Evolutionary conservation across 2,888 invertebrate species (phyloP).

Genomic region (Fissipunctia ypsillon): DNA sequence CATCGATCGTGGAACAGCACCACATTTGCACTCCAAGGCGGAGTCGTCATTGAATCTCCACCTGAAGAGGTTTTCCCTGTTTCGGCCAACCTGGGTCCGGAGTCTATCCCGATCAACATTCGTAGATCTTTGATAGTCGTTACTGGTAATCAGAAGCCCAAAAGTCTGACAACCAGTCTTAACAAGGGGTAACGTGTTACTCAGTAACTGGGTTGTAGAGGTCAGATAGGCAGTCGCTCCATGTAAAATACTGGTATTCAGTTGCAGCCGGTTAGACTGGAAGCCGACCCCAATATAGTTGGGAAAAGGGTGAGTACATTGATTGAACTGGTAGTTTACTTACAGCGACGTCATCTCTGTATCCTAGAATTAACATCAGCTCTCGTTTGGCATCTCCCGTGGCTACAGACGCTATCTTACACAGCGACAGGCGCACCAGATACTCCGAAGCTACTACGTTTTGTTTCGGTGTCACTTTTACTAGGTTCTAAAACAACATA

Average conservation of each 20-base stretch:
- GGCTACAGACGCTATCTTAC: constrained; percentile 75
- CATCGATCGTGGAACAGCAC: too few species aligned
- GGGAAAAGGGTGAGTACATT: not conserved
- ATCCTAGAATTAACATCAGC: constrained; percentile 72
- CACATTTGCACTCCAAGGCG: too few species aligned
- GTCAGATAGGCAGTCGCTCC: not conserved
- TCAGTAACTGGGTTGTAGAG: too few species aligned
- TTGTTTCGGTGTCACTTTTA: constrained; percentile 62
- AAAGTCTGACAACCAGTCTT: too few species aligned
- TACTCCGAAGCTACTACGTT: constrained; percentile 74
- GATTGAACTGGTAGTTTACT: constrained; percentile 15
- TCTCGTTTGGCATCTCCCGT: constrained; percentile 69
- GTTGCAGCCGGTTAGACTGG: too few species aligned
- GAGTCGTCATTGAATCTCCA: too few species aligned
- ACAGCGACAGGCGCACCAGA: constrained; percentile 72
- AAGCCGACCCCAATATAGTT: not conserved
- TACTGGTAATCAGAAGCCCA: too few species aligned
- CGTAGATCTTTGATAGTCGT: too few species aligned
- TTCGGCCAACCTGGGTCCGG: too few species aligned
- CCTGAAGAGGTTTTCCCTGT: too few species aligned
- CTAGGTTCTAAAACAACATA: constrained; percentile 68
- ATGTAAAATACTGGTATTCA: not conserved
- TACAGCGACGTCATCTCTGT: constrained; percentile 64
- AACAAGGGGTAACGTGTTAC: too few species aligned
- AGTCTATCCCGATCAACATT: too few species aligned